Base-by-base conservation (phyloP, 1,140 invertebrate species). In the Papilio polyxenes region DNA sequence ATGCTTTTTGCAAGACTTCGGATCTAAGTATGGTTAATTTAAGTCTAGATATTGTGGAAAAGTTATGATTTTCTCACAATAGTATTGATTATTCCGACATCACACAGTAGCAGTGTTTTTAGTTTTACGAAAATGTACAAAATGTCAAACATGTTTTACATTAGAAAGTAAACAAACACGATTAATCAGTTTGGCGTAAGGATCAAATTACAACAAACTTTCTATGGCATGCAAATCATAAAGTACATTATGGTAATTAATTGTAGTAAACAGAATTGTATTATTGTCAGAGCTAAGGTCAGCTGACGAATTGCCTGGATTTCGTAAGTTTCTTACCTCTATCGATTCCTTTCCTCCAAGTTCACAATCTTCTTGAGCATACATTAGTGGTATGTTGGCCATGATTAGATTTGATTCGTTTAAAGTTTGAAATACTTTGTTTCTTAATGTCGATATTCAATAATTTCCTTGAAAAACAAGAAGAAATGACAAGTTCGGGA, bases 301-400 rank as follows among this genome's bases (percentile, higher is more conserved):
- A 83, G 80, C 82, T 82, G 83, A 65, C 56, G 49, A 76, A 69
- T 82, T 69, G 40, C n/a, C 48, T 69, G 23, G 62, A 48, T 69
- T 53, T 44, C 75, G 56, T 37, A 77, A 20, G 81, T 77, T 17
- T 23, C 8, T 89, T 91, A 95, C 94, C 90, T 95, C 92, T 40
- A 94, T 93, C 76, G 87, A 91, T 86, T 96, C 95, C 86, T 96
- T 96, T 81, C 95, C 96, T 72, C 96, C 96, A 44, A 94, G 89
- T 87, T 96, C 96, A 78, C 95, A 94, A 86, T 96, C 96, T 82
- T 96, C 95, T 86, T 96, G 94, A 20, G 94, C 92, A 80, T 96
- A 92, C 86, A 96, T 95, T 84, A 96, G 90, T 3, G 95, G 95
- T 88, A 94, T 92, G 53, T 92, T 86, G 81, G 93, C 89, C 93